Conservation (phyloP, 2,113 vertebrate genomes). For the Columba janthina region DNA sequence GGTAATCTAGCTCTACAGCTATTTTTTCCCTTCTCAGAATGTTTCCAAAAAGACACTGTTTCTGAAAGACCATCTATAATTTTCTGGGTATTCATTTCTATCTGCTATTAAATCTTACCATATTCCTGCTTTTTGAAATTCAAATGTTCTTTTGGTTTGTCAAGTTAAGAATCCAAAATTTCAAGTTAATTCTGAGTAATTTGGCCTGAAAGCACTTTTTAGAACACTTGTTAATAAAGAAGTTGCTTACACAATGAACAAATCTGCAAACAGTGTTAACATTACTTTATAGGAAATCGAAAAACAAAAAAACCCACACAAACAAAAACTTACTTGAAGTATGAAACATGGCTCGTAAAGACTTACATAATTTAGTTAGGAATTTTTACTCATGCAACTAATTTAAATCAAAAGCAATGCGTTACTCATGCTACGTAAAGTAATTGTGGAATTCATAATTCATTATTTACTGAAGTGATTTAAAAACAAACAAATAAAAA, state of each 20-base stretch:
- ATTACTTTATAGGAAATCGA: not conserved
- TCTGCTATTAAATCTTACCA: not conserved
- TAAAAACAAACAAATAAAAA: not conserved
- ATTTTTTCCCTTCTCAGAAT: not conserved
- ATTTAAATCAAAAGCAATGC: constrained; percentile 28
- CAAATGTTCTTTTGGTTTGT: not conserved
- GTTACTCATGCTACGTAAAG: constrained; percentile 31
- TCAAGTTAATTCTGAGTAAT: not conserved
- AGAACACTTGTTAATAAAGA: not conserved
- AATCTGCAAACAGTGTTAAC: not conserved
- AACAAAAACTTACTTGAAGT: not conserved
- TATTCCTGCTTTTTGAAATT: not conserved
- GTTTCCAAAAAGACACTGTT: not conserved
- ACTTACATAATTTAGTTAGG: constrained; percentile 4
- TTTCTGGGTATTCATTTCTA: not conserved
- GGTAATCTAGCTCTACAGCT: not conserved
- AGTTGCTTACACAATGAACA: not conserved
- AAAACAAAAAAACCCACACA: not conserved
- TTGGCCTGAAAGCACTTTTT: not conserved
- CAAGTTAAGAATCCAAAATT: not conserved
- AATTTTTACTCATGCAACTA: constrained; percentile 53
- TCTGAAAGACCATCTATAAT: not conserved
- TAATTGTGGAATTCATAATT: constrained; percentile 51
- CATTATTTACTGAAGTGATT: constrained; percentile 20
- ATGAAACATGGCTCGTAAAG: constrained; percentile 22